A percentile compares a stretch with the other conserved stretches of the same genome.
Evolutionary conservation across 2,113 vertebrate genomes (phyloP).

Genomic region (Bothrops jararaca): DNA sequence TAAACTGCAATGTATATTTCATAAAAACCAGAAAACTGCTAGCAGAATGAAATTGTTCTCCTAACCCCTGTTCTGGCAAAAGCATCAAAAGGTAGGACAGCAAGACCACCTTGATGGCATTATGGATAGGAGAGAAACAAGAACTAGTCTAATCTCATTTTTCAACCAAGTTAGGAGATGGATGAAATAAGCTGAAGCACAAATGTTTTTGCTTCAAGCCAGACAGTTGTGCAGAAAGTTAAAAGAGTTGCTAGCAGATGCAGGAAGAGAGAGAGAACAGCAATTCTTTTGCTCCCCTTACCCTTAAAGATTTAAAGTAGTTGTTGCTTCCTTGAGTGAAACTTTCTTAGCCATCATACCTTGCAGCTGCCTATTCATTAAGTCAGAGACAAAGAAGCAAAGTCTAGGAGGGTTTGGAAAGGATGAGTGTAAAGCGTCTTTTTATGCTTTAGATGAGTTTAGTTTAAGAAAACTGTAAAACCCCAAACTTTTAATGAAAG

Average conservation of each 20-base stretch:
- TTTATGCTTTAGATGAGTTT: constrained; percentile 55
- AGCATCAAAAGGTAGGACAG: background rate
- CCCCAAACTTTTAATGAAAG: constrained; percentile 60
- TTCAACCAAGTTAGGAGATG: background rate
- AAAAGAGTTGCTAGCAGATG: constrained; percentile 30
- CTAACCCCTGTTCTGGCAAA: background rate
- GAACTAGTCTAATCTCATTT: rapidly evolving
- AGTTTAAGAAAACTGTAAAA: constrained; percentile 61
- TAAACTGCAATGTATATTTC: background rate
- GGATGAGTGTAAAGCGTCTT: constrained; percentile 43
- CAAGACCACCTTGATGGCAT: background rate
- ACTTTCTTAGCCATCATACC: background rate
- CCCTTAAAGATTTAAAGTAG: background rate
- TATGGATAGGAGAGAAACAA: rapidly evolving
- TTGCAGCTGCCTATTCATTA: constrained; percentile 8
- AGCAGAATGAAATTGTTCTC: background rate
- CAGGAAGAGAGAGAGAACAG: constrained; percentile 7
- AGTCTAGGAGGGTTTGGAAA: constrained; percentile 40
- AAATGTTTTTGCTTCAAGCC: background rate
- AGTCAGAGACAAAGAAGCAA: constrained; percentile 26
- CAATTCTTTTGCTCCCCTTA: constrained; percentile 1
- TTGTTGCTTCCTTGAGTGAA: background rate
- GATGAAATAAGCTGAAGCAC: background rate
- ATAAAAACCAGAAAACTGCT: background rate
- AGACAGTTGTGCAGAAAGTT: constrained; percentile 39